Conservation (phyloP, 2,797 vertebrate genomes). For the Sus cebifrons region DNA sequence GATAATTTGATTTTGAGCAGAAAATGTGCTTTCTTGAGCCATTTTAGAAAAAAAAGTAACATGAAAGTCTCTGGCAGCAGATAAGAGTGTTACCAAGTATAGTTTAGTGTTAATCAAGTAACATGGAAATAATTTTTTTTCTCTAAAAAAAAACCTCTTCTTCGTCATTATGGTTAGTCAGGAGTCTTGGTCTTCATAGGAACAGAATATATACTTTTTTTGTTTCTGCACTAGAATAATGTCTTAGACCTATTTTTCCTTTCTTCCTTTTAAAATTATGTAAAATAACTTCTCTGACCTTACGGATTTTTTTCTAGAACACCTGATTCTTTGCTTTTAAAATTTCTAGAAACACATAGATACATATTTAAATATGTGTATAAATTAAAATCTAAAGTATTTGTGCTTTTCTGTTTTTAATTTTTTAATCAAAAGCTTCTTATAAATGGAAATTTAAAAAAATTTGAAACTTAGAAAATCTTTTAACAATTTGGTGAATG, state of each 20-base stretch:
- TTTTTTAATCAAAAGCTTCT: not conserved
- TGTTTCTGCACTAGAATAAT: constrained; percentile 37
- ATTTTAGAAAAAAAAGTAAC: not conserved
- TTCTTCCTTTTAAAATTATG: constrained; percentile 8
- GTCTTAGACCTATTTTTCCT: not conserved
- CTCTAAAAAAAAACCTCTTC: not conserved
- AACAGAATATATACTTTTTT: not conserved
- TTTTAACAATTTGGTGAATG: not conserved
- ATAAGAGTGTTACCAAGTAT: not conserved
- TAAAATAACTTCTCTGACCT: constrained; percentile 2
- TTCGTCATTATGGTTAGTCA: not conserved
- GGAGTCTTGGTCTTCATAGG: not conserved
- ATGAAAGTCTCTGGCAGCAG: not conserved
- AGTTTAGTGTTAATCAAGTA: not conserved
- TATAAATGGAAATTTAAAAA: not conserved
- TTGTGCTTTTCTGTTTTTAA: not conserved
- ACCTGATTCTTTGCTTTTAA: constrained; percentile 47
- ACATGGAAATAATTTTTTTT: not conserved
- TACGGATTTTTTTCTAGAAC: constrained; percentile 9
- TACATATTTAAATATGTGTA: not conserved
- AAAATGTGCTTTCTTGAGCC: constrained; percentile 8
- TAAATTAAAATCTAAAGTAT: not conserved
- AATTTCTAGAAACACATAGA: not conserved
- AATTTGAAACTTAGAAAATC: not conserved
- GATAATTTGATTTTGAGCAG: not conserved